These are phyloP conservation scores for Apamea sordens DNA, from an alignment of 2,888 invertebrate species.

Conservation along the genomic window DNA sequence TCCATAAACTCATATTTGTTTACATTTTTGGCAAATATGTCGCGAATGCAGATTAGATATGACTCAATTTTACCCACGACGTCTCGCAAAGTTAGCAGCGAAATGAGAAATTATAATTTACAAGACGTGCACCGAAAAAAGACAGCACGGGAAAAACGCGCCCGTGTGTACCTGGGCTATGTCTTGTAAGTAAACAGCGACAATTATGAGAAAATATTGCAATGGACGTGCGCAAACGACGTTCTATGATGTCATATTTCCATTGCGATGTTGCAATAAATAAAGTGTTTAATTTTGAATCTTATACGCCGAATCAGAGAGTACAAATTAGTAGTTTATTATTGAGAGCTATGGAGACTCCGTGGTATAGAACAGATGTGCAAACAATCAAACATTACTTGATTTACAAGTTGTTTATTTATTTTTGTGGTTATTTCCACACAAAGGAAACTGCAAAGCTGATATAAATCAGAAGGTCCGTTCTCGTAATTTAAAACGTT, in stretches of 20 bases:
- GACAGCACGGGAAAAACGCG: no score
- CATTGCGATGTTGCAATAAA: background rate
- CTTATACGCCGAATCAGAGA: background rate
- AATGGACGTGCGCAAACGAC: background rate
- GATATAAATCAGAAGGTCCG: no score
- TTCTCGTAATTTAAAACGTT: no score
- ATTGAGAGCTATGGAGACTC: background rate
- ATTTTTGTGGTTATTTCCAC: background rate
- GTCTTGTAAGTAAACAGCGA: background rate
- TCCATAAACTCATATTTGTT: no score
- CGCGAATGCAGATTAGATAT: no score
- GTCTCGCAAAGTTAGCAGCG: no score
- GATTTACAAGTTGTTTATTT: constrained; percentile 11
- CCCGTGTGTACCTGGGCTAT: no score
- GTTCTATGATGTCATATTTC: background rate
- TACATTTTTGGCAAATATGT: no score
- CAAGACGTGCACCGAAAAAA: no score
- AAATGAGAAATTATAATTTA: no score
- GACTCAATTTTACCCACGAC: no score
- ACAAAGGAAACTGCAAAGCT: background rate
- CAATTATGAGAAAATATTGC: background rate
- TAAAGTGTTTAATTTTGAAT: constrained; percentile 1
- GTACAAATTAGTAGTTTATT: background rate
- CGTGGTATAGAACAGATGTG: constrained; percentile 15
- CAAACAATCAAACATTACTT: constrained; percentile 13